A percentile compares a stretch with the other conserved stretches of the same genome.
Evolutionary conservation across 1,140 invertebrate species (phyloP).

Genomic region (Meloidogyne chitwoodi): DNA sequence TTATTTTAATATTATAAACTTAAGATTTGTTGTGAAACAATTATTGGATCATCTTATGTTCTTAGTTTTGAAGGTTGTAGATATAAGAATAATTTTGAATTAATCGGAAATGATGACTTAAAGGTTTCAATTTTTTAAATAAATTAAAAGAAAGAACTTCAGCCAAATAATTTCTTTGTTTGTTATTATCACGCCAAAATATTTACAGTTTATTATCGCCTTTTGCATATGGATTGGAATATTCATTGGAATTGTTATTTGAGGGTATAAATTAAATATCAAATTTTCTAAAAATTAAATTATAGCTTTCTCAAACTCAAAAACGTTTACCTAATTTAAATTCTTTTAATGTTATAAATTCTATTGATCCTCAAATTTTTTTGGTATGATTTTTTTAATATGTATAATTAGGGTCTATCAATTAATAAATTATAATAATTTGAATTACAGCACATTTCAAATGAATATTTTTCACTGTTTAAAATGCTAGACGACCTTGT

Average conservation of each 20-base stretch:
- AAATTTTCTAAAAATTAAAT: background rate
- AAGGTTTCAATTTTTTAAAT: background rate
- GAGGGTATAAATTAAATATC: background rate
- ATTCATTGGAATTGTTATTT: conserved; percentile 6
- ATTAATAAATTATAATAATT: background rate
- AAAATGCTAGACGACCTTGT: background rate
- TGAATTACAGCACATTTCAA: background rate
- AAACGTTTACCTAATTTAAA: background rate
- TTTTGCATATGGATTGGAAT: conserved; percentile 16
- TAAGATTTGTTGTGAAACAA: background rate
- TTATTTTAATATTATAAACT: background rate
- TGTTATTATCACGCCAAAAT: background rate
- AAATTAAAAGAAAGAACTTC: background rate
- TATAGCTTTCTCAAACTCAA: background rate
- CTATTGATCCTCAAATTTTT: background rate
- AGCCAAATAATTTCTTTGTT: background rate
- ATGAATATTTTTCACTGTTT: background rate
- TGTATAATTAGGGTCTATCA: too few species aligned
- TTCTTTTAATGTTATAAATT: background rate
- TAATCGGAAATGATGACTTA: background rate
- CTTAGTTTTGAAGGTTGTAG: background rate
- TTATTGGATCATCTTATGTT: background rate
- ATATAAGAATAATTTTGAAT: background rate
- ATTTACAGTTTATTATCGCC: background rate
- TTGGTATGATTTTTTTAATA: background rate